These are phyloP conservation scores for Hippocampus barbouri DNA, from an alignment of 2,113 vertebrate genomes.

Conservation along the genomic window DNA sequence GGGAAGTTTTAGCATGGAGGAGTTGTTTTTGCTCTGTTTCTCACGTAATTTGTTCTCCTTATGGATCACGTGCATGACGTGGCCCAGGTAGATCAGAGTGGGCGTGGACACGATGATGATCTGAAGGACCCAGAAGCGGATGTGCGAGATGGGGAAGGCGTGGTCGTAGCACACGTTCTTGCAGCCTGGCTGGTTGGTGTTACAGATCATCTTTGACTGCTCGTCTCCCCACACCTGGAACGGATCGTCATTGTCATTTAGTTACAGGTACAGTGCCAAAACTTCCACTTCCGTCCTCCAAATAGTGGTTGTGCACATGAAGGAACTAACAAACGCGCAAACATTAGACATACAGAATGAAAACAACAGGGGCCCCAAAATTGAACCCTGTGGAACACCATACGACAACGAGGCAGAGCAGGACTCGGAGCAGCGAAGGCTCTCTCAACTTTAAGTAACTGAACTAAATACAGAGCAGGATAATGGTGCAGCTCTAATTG, in stretches of 20 bases:
- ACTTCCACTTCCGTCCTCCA: neutral
- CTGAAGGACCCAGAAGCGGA: conserved; percentile 95
- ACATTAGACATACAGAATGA: too few species aligned
- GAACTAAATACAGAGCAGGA: too few species aligned
- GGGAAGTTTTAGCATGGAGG: conserved; percentile 46
- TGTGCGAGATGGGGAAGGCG: conserved; percentile 94
- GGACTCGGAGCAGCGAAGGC: too few species aligned
- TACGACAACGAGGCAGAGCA: too few species aligned
- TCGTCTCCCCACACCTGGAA: conserved; percentile 79
- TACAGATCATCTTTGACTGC: conserved; percentile 89
- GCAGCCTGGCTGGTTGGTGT: conserved; percentile 92
- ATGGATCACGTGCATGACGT: conserved; percentile 86
- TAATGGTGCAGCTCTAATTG: too few species aligned
- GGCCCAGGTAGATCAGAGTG: conserved; percentile 88
- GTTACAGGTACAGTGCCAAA: neutral
- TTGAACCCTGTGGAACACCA: too few species aligned
- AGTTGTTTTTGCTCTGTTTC: conserved; percentile 21
- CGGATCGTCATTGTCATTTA: too few species aligned
- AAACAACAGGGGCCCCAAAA: too few species aligned
- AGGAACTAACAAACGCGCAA: too few species aligned
- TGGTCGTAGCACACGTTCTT: conserved; percentile 94
- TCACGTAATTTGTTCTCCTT: conserved; percentile 81
- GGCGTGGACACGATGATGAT: conserved; percentile 92
- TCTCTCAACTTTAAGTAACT: too few species aligned
- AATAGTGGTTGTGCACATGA: neutral